phyloP scores from a whole-genome alignment of 2,888 invertebrate species.

The Eilema griseolum region DNA sequence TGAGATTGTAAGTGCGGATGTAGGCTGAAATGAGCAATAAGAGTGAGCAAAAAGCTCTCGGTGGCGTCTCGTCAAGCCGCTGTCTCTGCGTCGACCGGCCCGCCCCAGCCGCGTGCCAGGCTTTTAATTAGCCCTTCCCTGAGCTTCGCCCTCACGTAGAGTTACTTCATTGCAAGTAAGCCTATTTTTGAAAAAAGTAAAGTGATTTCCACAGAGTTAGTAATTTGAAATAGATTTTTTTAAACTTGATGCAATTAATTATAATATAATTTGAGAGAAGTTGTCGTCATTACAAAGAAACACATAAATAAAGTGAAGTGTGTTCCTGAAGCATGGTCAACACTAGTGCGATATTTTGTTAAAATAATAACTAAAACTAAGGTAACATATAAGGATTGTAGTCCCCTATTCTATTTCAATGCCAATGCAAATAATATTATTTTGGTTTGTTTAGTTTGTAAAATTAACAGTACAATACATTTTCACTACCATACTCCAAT shows the following conservation, averaged over 20 bases:
- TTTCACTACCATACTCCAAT: too few relatives aligned
- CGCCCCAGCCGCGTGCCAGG: slow-evolving; percentile 49
- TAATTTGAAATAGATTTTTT: background rate
- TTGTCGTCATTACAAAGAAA: background rate
- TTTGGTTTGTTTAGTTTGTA: too few relatives aligned
- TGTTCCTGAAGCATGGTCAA: too few relatives aligned
- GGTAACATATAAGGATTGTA: too few relatives aligned
- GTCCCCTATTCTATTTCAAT: too few relatives aligned
- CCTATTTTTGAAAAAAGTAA: background rate
- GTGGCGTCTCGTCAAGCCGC: slow-evolving; percentile 37
- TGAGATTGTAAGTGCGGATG: slow-evolving; percentile 34
- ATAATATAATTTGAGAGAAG: background rate
- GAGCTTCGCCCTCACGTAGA: slow-evolving; percentile 28
- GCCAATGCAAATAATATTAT: too few relatives aligned
- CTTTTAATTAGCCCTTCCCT: slow-evolving; percentile 72
- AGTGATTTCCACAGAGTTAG: background rate
- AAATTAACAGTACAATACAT: too few relatives aligned
- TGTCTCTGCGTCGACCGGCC: slow-evolving; percentile 38
- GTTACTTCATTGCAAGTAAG: slow-evolving; percentile 26
- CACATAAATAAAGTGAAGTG: background rate
- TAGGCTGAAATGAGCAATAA: slow-evolving; percentile 59
- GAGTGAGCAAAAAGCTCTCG: slow-evolving; percentile 51
- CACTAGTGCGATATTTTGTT: too few relatives aligned
- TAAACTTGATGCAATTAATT: background rate
- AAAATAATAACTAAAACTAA: too few relatives aligned